Evolutionary conservation across 2,113 vertebrate species (phyloP).

Genomic region (Polypterus senegalus): DNA sequence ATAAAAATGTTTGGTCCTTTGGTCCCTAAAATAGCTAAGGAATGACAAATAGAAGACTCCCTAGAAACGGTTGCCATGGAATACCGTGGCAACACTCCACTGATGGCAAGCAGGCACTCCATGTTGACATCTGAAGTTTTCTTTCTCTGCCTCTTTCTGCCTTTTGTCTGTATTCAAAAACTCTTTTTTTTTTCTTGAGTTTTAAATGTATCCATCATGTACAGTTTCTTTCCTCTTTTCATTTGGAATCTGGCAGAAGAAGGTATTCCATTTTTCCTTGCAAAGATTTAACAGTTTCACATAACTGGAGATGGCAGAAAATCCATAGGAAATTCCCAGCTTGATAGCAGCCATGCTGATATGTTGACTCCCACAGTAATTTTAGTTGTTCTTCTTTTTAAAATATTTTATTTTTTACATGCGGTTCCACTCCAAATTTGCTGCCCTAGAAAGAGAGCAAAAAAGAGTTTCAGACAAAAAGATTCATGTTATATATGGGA

Average conservation of each 20-base stretch:
- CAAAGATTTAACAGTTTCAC: conserved; percentile 66
- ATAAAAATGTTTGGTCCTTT: conserved; percentile 99
- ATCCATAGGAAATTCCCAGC: conserved; percentile 60
- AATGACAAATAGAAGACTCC: conserved; percentile 93
- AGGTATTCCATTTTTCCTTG: conserved; percentile 44
- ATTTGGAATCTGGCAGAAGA: conserved; percentile 29
- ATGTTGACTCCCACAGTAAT: conserved; percentile 69
- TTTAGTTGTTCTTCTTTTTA: conserved; percentile 32
- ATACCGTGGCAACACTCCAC: conserved; percentile 64
- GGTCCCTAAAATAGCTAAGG: conserved; percentile 99
- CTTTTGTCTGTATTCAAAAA: conserved; percentile 35
- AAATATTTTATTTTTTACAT: conserved; percentile 60
- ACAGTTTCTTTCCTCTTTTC: neutral
- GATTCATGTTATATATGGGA: neutral
- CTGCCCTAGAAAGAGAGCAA: conserved; percentile 68
- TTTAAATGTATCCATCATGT: conserved; percentile 49
- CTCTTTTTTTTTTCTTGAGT: conserved; percentile 41
- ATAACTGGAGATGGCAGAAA: conserved; percentile 36
- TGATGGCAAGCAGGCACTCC: conserved; percentile 88
- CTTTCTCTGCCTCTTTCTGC: conserved; percentile 29
- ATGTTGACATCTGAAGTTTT: conserved; percentile 36
- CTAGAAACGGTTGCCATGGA: conserved; percentile 68
- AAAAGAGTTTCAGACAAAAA: conserved; percentile 49
- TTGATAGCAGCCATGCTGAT: conserved; percentile 63
- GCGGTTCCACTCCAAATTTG: conserved; percentile 71